These are phyloP conservation scores for Entosphenus tridentatus DNA, from an alignment of 2,113 vertebrate species.

Conservation along the genomic window DNA sequence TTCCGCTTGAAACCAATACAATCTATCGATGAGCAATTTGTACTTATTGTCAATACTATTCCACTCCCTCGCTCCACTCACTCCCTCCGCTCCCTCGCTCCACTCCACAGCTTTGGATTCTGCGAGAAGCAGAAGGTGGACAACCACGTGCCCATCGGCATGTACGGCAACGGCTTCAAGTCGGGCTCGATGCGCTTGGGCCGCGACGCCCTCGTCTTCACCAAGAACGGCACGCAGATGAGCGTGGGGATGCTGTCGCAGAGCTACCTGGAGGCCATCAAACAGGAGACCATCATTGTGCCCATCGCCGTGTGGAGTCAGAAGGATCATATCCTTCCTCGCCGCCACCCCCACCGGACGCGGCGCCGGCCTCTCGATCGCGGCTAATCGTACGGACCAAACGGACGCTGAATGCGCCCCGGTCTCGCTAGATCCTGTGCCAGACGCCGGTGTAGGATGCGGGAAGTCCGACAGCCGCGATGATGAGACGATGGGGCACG, in stretches of 20 bases:
- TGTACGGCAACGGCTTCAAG: conserved; percentile 94
- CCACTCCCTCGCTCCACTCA: conserved; percentile 8
- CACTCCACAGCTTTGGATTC: conserved; percentile 54
- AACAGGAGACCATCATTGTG: conserved; percentile 48
- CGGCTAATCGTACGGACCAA: too few species aligned
- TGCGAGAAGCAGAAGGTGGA: conserved; percentile 58
- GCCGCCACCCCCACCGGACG: too few species aligned
- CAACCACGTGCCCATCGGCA: conserved; percentile 46
- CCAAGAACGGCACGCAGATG: conserved; percentile 36
- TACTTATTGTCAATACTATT: not conserved
- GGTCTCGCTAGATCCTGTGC: too few species aligned
- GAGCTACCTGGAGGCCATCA: conserved; percentile 41
- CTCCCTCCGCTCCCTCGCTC: not conserved
- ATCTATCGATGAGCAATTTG: not conserved
- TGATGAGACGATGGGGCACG: too few species aligned
- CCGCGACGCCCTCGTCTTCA: conserved; percentile 68
- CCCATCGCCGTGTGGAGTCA: conserved; percentile 43
- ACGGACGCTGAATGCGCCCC: too few species aligned
- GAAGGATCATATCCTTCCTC: conserved; percentile 44
- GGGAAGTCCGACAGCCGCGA: too few species aligned
- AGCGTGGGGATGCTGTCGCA: conserved; percentile 81
- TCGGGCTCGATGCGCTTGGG: conserved; percentile 90
- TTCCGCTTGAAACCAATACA: too few species aligned
- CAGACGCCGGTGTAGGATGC: too few species aligned
- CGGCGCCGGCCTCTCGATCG: too few species aligned